Conservation (phyloP, 2,113 vertebrate genomes). For the Poicephalus meyeri region DNA sequence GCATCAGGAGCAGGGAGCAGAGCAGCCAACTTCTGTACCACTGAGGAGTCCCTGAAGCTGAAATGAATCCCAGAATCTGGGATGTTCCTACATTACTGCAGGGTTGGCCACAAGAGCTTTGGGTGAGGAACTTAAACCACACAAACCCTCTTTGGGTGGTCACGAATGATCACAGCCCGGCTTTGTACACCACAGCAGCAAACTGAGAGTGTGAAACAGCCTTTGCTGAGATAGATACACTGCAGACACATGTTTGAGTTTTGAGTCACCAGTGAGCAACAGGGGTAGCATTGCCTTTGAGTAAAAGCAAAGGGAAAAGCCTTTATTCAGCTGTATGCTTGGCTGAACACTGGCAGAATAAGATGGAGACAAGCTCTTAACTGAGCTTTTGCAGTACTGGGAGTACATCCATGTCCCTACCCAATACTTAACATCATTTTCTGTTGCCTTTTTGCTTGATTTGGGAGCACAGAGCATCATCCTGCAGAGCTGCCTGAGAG, state of each 20-base stretch:
- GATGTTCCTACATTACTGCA: background rate
- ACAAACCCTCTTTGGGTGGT: background rate
- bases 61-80: background rate
- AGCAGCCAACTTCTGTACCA: background rate
- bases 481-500: accelerated
- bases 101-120: background rate
- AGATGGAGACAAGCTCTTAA: background rate
- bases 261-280: background rate
- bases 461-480: background rate
- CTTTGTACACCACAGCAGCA: background rate
- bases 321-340: background rate
- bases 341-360: background rate
- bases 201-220: background rate
- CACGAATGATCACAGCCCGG: background rate
- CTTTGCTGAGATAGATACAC: background rate
- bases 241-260: background rate
- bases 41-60: background rate
- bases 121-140: background rate
- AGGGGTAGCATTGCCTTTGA: background rate
- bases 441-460: background rate
- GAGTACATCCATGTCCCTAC: background rate
- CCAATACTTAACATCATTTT: accelerated
- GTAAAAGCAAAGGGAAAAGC: background rate
- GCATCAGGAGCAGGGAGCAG: background rate
- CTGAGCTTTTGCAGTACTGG: background rate